A percentile compares a stretch with the other conserved stretches of the same genome.
These are phyloP conservation scores for Mystacides longicornis DNA, from an alignment of 2,888 invertebrate genomes.

Conservation along the genomic window DNA sequence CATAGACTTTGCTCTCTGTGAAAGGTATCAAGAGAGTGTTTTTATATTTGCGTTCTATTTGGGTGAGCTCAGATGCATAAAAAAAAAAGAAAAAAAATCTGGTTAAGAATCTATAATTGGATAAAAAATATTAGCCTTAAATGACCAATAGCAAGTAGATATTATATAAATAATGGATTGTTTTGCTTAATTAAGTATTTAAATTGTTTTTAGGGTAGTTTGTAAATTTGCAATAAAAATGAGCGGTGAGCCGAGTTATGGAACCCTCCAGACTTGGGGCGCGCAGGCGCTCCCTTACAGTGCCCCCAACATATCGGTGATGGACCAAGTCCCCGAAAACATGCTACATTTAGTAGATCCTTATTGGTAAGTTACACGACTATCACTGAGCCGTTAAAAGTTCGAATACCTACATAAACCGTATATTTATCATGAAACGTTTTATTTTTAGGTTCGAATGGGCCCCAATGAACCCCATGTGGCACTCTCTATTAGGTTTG, in stretches of 20 bases:
- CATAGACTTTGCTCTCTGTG: too few species aligned
- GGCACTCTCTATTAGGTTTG: conserved; percentile 57
- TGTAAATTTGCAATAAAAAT: conserved; percentile 30
- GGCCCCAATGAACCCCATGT: conserved; percentile 49
- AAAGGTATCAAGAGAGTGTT: too few species aligned
- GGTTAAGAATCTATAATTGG: too few species aligned
- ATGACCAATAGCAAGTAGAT: too few species aligned
- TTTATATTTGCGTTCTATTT: too few species aligned
- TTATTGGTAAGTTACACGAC: conserved; percentile 58
- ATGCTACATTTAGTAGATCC: conserved; percentile 63
- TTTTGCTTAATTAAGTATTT: not conserved
- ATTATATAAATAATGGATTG: too few species aligned
- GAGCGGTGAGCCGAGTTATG: conserved; percentile 36
- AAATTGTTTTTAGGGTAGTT: not conserved
- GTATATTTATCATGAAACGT: too few species aligned
- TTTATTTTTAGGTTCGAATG: conserved; percentile 50
- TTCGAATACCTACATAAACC: too few species aligned
- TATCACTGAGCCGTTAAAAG: too few species aligned
- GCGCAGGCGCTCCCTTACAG: conserved; percentile 42
- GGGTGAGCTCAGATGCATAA: too few species aligned
- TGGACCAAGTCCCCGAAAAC: conserved; percentile 60
- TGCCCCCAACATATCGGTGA: conserved; percentile 52
- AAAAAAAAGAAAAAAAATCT: too few species aligned
- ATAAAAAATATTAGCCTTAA: too few species aligned
- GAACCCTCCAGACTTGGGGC: conserved; percentile 25